These are phyloP conservation scores for Gastracanthus pulcherrimus DNA, from an alignment of 2,888 invertebrate species.

Conservation along the genomic window DNA sequence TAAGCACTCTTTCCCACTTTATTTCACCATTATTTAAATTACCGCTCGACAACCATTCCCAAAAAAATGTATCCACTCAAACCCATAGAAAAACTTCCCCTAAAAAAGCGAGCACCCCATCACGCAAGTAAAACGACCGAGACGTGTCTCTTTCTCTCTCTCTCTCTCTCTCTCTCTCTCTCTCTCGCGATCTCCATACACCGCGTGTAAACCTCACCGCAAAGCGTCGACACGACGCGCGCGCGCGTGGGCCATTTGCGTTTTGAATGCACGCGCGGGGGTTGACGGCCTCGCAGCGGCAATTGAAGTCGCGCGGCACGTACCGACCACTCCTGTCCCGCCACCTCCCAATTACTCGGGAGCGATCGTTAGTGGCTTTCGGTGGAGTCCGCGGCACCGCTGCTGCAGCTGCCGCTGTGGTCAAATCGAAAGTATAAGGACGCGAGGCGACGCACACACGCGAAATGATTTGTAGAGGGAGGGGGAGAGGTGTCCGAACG, in stretches of 20 bases:
- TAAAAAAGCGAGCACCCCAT: too few species aligned
- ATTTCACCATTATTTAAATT: too few species aligned
- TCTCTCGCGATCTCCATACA: too few species aligned
- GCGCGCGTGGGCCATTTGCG: background rate
- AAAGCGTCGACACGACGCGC: background rate
- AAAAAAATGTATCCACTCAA: too few species aligned
- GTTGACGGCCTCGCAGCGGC: background rate
- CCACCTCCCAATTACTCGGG: slow-evolving; percentile 63
- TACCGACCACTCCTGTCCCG: background rate
- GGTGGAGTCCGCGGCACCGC: too few species aligned
- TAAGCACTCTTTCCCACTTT: too few species aligned
- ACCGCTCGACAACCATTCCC: too few species aligned
- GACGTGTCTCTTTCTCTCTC: too few species aligned
- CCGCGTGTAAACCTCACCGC: background rate
- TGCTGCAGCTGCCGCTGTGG: background rate
- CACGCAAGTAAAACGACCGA: too few species aligned
- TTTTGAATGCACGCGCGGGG: background rate
- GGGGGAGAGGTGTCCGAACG: background rate
- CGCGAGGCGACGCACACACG: background rate
- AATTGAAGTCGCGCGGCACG: slow-evolving; percentile 19
- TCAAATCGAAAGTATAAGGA: slow-evolving; percentile 29
- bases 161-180: too few species aligned
- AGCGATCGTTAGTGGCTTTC: slow-evolving; percentile 63
- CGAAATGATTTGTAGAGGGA: background rate
- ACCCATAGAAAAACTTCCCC: too few species aligned